Evolutionary conservation across 2,797 vertebrate genomes (phyloP).

Genomic region (Betta splendens): DNA sequence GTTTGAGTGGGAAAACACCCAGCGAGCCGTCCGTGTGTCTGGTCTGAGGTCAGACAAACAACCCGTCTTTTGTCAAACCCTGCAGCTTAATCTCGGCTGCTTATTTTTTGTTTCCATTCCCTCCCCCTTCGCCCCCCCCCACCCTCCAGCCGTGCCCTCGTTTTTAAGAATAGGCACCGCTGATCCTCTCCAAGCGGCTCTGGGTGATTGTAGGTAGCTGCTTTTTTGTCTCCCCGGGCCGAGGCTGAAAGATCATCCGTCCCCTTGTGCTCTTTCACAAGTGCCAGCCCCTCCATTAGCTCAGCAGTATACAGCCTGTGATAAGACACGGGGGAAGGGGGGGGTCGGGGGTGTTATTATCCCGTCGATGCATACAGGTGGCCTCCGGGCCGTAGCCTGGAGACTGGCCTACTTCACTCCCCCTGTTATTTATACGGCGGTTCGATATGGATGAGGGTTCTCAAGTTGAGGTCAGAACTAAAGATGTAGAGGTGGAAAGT

Average conservation of each 20-base stretch:
- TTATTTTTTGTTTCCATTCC: conserved; percentile 10
- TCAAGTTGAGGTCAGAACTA: neutral
- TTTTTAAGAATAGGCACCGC: conserved; percentile 70
- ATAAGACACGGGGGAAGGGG: conserved; percentile 12
- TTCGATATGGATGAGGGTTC: conserved; percentile 37
- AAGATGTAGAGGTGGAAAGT: too few relatives aligned
- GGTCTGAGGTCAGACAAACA: conserved; percentile 34
- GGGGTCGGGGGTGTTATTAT: conserved; percentile 47
- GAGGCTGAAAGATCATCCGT: conserved; percentile 42
- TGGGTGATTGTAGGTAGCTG: conserved; percentile 44
- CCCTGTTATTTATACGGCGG: conserved; percentile 34
- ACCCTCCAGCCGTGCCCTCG: conserved; percentile 30
- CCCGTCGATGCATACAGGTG: conserved; percentile 69
- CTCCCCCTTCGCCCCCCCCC: neutral
- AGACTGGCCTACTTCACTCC: conserved; percentile 54
- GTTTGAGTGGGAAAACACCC: conserved; percentile 3
- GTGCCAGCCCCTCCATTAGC: conserved; percentile 64
- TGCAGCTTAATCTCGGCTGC: conserved; percentile 47
- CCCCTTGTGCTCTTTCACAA: conserved; percentile 47
- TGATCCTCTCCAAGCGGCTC: conserved; percentile 69
- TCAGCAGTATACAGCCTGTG: conserved; percentile 35
- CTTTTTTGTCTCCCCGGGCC: conserved; percentile 59
- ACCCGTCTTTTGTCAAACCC: conserved; percentile 45
- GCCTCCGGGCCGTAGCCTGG: conserved; percentile 43
- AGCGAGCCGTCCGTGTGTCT: conserved; percentile 17